Evolutionary conservation across 2,888 invertebrate genomes (phyloP).

Genomic region (Cloeon dipterum): DNA sequence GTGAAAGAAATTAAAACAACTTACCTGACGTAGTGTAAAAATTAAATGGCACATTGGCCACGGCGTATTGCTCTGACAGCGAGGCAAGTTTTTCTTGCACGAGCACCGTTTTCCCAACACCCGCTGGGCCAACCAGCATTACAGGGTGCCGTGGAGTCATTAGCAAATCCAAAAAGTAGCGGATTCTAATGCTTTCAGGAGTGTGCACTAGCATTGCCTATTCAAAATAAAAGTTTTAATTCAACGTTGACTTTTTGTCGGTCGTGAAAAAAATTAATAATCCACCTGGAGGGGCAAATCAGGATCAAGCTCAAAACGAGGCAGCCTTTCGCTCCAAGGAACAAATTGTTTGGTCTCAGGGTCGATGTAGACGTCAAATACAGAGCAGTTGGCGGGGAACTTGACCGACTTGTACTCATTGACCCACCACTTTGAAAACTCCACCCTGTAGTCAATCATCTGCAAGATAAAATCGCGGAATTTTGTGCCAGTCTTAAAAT

Average conservation of each 20-base stretch:
- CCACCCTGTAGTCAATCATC: conserved; percentile 33
- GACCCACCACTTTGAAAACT: conserved; percentile 95
- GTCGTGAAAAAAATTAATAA: not conserved
- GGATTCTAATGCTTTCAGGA: conserved; percentile 72
- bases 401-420: conserved; percentile 89
- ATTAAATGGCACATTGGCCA: conserved; percentile 86
- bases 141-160: conserved; percentile 77
- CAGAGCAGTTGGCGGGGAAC: conserved; percentile 76
- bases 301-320: conserved; percentile 75
- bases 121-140: conserved; percentile 85
- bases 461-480: conserved; percentile 10
- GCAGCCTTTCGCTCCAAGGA: conserved; percentile 72
- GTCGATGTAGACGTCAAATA: conserved; percentile 89
- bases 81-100: conserved; percentile 32
- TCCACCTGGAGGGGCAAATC: conserved; percentile 70
- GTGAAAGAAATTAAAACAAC: not conserved
- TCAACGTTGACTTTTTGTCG: not conserved
- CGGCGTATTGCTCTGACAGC: conserved; percentile 64
- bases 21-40: conserved; percentile 78
- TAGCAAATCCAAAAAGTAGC: conserved; percentile 71
- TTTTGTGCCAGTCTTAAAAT: too few species aligned
- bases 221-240: conserved; percentile 9
- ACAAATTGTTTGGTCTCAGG: conserved; percentile 71
- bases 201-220: conserved; percentile 82
- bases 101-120: conserved; percentile 75